Evolutionary conservation across 2,888 invertebrate species (phyloP).

Genomic region (Allygus modestus): DNA sequence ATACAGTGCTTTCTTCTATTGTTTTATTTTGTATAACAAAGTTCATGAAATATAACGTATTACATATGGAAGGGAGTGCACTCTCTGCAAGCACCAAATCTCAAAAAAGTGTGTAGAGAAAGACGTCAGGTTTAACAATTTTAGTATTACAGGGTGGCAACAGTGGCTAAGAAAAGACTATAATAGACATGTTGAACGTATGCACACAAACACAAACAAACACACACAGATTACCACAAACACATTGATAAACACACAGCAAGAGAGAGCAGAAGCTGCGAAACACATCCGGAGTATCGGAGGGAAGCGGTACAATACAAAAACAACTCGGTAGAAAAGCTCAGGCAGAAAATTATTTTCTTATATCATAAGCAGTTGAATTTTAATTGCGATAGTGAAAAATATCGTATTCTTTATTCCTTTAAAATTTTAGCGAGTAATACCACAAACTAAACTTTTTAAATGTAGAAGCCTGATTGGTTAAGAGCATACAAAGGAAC

Average conservation of each 20-base stretch:
- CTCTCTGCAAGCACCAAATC: neutral
- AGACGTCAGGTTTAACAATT: neutral
- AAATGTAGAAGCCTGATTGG: neutral
- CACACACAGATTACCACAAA: slow-evolving; percentile 51
- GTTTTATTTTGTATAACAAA: no score
- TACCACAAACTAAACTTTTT: neutral
- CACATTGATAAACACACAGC: slow-evolving; percentile 41
- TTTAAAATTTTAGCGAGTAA: neutral
- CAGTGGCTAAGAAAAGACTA: slow-evolving; percentile 7
- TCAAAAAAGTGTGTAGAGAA: neutral
- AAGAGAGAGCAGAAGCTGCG: slow-evolving; percentile 44
- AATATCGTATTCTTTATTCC: neutral
- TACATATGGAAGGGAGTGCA: neutral
- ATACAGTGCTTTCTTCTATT: no score
- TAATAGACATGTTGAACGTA: neutral
- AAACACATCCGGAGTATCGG: neutral
- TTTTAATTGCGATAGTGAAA: neutral
- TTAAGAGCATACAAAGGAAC: neutral
- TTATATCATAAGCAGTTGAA: neutral
- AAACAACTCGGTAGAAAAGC: slow-evolving; percentile 2
- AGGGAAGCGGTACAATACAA: slow-evolving; percentile 9
- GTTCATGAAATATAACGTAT: no score
- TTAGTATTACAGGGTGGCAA: neutral
- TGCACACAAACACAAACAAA: slow-evolving; percentile 31
- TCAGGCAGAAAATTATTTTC: slow-evolving; percentile 13